phyloP scores from a whole-genome alignment of 2,888 invertebrate species.

The Pyrgus malvae region DNA sequence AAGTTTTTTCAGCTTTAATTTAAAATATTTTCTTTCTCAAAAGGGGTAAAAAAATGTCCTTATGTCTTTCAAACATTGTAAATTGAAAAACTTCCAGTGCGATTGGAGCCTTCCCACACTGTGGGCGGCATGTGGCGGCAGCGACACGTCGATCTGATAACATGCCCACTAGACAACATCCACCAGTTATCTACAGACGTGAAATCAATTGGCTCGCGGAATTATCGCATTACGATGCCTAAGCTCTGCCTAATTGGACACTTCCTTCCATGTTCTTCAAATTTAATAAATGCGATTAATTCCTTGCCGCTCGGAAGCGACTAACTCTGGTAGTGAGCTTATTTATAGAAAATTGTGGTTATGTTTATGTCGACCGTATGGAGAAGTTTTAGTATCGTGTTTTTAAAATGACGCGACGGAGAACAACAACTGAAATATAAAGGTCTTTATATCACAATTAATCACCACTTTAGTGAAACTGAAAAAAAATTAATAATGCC shows the following conservation, averaged over 20 bases:
- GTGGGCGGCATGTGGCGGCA: slow-evolving; percentile 63
- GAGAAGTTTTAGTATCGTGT: slow-evolving; percentile 54
- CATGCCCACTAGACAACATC: slow-evolving; percentile 66
- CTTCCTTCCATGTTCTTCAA: slow-evolving; percentile 55
- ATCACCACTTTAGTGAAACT: slow-evolving; percentile 65
- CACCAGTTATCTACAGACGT: slow-evolving; percentile 69
- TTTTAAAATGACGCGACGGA: slow-evolving; percentile 61
- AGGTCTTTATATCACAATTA: slow-evolving; percentile 76
- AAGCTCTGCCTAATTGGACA: slow-evolving; percentile 70
- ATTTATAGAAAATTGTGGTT: slow-evolving; percentile 36
- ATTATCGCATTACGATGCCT: slow-evolving; percentile 72
- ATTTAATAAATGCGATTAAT: slow-evolving; percentile 36
- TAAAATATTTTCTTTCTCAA: too few species aligned
- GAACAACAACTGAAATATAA: slow-evolving; percentile 73
- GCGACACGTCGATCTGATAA: slow-evolving; percentile 74
- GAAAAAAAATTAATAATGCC: slow-evolving; percentile 30
- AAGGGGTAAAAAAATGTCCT: too few species aligned
- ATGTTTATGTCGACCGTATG: slow-evolving; percentile 47
- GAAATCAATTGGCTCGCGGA: slow-evolving; percentile 73
- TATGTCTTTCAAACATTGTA: too few species aligned
- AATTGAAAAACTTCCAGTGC: slow-evolving; percentile 39
- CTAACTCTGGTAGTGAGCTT: slow-evolving; percentile 13
- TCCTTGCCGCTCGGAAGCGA: slow-evolving; percentile 16
- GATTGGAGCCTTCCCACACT: slow-evolving; percentile 55
- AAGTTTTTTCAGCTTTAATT: too few species aligned